Conservation (phyloP, 2,113 vertebrate genomes). For the Triplophysa rosa region DNA sequence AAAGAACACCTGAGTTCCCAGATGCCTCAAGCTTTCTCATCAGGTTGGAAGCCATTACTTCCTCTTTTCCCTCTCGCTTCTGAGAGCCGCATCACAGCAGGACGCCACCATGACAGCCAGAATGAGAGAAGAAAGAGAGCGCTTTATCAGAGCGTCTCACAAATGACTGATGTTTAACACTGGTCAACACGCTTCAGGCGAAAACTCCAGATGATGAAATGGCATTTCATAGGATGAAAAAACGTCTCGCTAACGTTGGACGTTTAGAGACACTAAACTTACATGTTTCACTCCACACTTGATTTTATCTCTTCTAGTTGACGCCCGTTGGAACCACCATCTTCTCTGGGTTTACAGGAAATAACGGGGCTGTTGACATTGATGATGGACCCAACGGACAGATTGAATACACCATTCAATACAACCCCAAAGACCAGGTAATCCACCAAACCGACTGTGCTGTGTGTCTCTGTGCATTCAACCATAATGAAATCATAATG, state of each 20-base stretch:
- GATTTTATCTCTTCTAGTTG: constrained; percentile 72
- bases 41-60: constrained; percentile 44
- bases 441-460: background rate
- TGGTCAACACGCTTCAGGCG: constrained; percentile 4
- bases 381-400: constrained; percentile 97
- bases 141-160: constrained; percentile 25
- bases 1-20: constrained; percentile 41
- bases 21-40: constrained; percentile 12
- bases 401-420: constrained; percentile 93
- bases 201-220: constrained; percentile 36
- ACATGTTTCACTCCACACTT: background rate
- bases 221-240: background rate
- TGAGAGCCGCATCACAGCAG: constrained; percentile 28
- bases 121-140: background rate
- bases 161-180: constrained; percentile 23
- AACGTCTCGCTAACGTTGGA: background rate
- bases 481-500: too few relatives aligned
- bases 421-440: constrained; percentile 91
- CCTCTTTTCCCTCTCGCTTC: constrained; percentile 39
- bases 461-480: too few relatives aligned
- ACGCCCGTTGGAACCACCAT: constrained; percentile 95
- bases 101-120: constrained; percentile 30
- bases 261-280: background rate
- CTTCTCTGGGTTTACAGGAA: constrained; percentile 91
- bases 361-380: constrained; percentile 91